These are phyloP conservation scores for Luperina nickerlii DNA, from an alignment of 2,888 invertebrate genomes.

Conservation along the genomic window DNA sequence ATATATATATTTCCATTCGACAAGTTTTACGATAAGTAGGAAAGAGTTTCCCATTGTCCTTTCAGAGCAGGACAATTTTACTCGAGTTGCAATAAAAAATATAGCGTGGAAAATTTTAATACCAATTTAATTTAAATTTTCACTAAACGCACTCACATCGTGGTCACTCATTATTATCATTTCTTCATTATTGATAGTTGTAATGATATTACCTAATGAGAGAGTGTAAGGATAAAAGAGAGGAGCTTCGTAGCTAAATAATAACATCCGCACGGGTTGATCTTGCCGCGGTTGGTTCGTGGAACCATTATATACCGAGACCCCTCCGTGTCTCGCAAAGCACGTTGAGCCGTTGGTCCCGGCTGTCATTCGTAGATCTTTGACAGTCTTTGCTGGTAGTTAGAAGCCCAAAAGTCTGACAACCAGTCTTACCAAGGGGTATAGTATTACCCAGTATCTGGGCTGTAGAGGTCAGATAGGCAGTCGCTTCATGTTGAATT, in stretches of 20 bases:
- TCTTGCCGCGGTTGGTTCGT: background rate
- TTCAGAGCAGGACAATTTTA: conserved; percentile 21
- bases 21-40: conserved; percentile 51
- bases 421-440: background rate
- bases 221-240: background rate
- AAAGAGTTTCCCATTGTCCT: conserved; percentile 26
- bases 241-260: background rate
- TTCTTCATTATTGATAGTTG: background rate
- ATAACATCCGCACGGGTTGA: background rate
- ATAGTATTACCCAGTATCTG: background rate
- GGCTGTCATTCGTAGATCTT: background rate
- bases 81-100: conserved; percentile 1
- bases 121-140: background rate
- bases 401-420: background rate
- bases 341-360: background rate
- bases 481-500: background rate
- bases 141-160: background rate
- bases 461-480: background rate
- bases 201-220: background rate
- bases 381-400: background rate
- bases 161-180: background rate
- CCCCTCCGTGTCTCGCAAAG: background rate
- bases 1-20: conserved; percentile 37
- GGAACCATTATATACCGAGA: background rate
- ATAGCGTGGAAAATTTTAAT: background rate